Percentiles rank a stretch among this genome's conserved stretches.
Evolutionary conservation across 2,113 vertebrate species (phyloP).

Genomic region (Cnemophilus loriae): DNA sequence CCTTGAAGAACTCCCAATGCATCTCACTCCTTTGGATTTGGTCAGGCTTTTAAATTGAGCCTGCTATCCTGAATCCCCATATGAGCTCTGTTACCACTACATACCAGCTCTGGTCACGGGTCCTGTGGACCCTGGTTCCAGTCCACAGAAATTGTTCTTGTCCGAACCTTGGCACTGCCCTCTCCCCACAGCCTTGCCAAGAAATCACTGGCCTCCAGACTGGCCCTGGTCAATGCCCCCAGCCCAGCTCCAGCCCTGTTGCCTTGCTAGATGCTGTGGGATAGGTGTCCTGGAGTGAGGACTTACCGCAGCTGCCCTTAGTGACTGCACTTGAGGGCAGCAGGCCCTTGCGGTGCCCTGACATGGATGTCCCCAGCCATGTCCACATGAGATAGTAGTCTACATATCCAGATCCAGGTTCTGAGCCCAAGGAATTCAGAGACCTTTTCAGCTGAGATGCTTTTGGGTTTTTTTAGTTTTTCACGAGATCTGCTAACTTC

Average conservation of each 20-base stretch:
- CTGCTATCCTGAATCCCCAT: not conserved
- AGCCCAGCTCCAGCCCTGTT: not conserved
- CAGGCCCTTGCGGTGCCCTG: not conserved
- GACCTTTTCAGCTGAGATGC: not conserved
- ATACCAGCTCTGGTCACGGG: not conserved
- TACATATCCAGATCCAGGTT: not conserved
- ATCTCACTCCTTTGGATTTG: not conserved
- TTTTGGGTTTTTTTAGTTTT: not conserved
- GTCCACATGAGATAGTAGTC: not conserved
- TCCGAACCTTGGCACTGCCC: not conserved
- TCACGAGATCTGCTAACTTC: not conserved
- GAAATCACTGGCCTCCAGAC: not conserved
- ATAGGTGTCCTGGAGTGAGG: not conserved
- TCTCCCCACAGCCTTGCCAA: not conserved
- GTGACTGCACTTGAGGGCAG: too few species aligned
- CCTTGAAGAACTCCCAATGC: not conserved
- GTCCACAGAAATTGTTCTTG: not conserved
- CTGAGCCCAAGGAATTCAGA: not conserved
- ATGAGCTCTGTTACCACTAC: not conserved
- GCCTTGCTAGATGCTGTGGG: not conserved
- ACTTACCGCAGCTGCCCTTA: not conserved
- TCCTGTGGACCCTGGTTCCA: not conserved
- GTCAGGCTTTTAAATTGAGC: not conserved
- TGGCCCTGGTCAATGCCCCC: fast-evolving
- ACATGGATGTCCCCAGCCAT: not conserved